Conservation (phyloP, 2,113 vertebrate species). For the Oryzias melastigma region DNA sequence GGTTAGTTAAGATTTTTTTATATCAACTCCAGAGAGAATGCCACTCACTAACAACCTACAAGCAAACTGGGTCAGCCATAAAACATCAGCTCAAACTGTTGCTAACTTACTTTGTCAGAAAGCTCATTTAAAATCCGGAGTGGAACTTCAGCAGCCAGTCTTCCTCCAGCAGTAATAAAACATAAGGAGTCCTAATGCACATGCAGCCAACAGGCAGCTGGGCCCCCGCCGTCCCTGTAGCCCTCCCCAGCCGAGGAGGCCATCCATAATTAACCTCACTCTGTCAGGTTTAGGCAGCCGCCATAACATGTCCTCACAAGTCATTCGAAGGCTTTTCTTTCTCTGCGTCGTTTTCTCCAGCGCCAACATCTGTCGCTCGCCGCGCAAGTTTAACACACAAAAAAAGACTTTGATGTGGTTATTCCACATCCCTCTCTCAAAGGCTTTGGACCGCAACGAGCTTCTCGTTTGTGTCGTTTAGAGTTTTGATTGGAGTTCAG, state of each 20-base stretch:
- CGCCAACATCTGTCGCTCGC: slow-evolving; percentile 53
- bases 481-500: slow-evolving; percentile 30
- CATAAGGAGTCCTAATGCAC: slow-evolving; percentile 49
- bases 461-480: slow-evolving; percentile 52
- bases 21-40: slow-evolving; percentile 16
- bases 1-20: slow-evolving; percentile 1
- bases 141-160: slow-evolving; percentile 24
- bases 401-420: slow-evolving; percentile 34
- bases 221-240: slow-evolving; percentile 38
- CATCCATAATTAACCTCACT: slow-evolving; percentile 72
- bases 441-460: slow-evolving; percentile 50
- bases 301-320: slow-evolving; percentile 66
- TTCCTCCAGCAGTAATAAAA: slow-evolving; percentile 61
- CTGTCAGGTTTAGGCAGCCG: slow-evolving; percentile 61
- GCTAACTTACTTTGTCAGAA: slow-evolving; percentile 48
- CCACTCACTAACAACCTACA: slow-evolving; percentile 29
- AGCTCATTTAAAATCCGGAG: slow-evolving; percentile 38
- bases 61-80: slow-evolving; percentile 47
- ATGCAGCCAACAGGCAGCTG: slow-evolving; percentile 51
- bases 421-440: slow-evolving; percentile 42
- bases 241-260: slow-evolving; percentile 47
- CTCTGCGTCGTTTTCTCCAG: slow-evolving; percentile 43
- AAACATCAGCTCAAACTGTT: slow-evolving; percentile 48
- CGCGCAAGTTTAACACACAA: slow-evolving; percentile 8
- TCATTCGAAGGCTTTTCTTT: slow-evolving; percentile 63